Evolutionary conservation across 2,888 invertebrate species (phyloP).

Genomic region (Pterobdella sp.): DNA sequence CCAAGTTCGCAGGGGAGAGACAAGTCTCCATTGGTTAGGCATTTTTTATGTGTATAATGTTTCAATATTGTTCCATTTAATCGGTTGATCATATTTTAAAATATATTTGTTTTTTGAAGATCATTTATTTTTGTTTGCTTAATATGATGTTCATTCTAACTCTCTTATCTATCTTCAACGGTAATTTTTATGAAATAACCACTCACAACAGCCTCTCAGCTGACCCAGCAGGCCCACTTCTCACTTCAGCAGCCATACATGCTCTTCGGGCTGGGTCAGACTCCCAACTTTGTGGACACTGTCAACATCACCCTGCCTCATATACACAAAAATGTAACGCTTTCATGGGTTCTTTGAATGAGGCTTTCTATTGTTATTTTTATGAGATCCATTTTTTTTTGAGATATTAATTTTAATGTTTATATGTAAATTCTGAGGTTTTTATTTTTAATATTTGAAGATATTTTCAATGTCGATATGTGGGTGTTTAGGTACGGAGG

Average conservation of each 20-base stretch:
- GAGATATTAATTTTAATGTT: background rate
- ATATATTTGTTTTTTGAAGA: background rate
- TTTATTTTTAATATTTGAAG: too few relatives aligned
- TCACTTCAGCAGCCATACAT: constrained; percentile 88
- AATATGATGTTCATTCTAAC: background rate
- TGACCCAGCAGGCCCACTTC: constrained; percentile 83
- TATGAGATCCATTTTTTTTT: background rate
- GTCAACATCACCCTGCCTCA: constrained; percentile 65
- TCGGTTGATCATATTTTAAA: background rate
- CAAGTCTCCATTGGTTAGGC: constrained; percentile 62
- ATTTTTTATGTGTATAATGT: background rate
- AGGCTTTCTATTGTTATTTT: background rate
- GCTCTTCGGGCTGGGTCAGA: constrained; percentile 91
- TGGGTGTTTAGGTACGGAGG: background rate
- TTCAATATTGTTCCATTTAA: background rate
- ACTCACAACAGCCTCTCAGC: constrained; percentile 62
- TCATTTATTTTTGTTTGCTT: background rate
- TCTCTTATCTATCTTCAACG: background rate
- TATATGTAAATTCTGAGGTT: too few relatives aligned
- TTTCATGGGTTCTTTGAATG: background rate
- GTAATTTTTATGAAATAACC: too few relatives aligned
- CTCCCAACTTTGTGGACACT: constrained; percentile 91
- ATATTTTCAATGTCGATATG: too few relatives aligned
- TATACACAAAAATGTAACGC: background rate
- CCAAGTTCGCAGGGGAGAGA: constrained; percentile 74